These are phyloP conservation scores for Callosobruchus maculatus DNA, from an alignment of 2,888 invertebrate species.

Conservation along the genomic window DNA sequence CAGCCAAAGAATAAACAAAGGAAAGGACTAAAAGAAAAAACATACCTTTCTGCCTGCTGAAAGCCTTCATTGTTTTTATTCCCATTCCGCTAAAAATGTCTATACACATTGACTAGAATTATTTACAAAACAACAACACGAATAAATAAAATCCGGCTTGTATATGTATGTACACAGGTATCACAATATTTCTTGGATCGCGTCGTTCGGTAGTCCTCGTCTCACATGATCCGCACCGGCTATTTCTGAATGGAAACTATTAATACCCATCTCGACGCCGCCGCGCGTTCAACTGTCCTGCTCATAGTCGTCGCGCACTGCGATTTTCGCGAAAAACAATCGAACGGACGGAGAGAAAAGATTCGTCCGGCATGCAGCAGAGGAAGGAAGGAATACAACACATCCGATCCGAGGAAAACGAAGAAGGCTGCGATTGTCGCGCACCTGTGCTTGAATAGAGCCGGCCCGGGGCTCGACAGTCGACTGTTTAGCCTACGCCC, in stretches of 20 bases:
- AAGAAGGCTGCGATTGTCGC: conserved; percentile 6
- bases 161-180: not conserved
- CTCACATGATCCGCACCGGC: not conserved
- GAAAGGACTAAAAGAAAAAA: not conserved
- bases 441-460: conserved; percentile 27
- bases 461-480: conserved; percentile 28
- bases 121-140: not conserved
- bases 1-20: no score
- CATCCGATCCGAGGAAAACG: not conserved
- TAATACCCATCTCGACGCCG: not conserved
- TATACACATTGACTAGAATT: conserved; percentile 56
- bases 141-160: not conserved
- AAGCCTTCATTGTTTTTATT: conserved; percentile 86
- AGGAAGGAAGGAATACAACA: conserved; percentile 2
- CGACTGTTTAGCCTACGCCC: conserved; percentile 24
- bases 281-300: not conserved
- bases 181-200: not conserved
- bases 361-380: not conserved
- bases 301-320: not conserved
- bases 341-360: not conserved
- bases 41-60: conserved; percentile 79
- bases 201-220: not conserved
- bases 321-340: not conserved
- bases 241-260: not conserved
- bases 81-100: conserved; percentile 70